Evolutionary conservation across 1,140 invertebrate genomes (phyloP), one percentile per base, ranked within the genome.

Genomic region (Drosophila takahashii): DNA sequence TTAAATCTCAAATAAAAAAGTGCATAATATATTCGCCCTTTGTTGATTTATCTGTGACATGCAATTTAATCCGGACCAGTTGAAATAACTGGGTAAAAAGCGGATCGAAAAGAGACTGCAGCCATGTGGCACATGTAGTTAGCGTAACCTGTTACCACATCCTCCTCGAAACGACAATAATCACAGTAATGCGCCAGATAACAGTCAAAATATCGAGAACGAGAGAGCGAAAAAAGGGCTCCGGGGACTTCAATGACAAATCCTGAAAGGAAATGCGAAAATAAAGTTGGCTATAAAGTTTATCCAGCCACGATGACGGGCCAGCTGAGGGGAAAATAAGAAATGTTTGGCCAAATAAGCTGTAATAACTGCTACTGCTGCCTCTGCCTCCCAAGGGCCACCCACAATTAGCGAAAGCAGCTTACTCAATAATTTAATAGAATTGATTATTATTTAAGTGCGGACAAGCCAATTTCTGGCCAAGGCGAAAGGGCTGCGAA

Each of bases 371-470:
- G 51, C 57, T 26, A 29, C 42, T 22, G 26, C 29, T 1, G 29
- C 5, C 29, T n/a, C 29, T 0, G 44, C 57, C 50, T 22, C 54
- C 59, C 52, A 7, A 16, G 15, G 9, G 29, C 61, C 66, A 42
- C 84, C 60, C 72, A 83, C 84, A 87, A 87, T 87, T 89, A 89
- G 79, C 72, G 61, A 77, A 72, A 80, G 47, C 61, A 64, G 59
- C 77, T 70, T 81, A 77, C 71, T 83, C 67, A 89, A 89, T 87
- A 87, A 87, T 87, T 87, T 80, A 87, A 87, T 87, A 62, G 62
- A 89, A 89, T 89, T 89, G 85, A 89, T 89, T 89, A 89, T 89
- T 89, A 89, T 89, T 89, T 89, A 89, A 89, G 84, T 84, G 79
- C 77, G 67, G 80, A 84, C 77, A 77, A 74, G 65, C 65, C 83